Conservation (phyloP, 2,797 vertebrate species). For the Pteropus rufus region DNA sequence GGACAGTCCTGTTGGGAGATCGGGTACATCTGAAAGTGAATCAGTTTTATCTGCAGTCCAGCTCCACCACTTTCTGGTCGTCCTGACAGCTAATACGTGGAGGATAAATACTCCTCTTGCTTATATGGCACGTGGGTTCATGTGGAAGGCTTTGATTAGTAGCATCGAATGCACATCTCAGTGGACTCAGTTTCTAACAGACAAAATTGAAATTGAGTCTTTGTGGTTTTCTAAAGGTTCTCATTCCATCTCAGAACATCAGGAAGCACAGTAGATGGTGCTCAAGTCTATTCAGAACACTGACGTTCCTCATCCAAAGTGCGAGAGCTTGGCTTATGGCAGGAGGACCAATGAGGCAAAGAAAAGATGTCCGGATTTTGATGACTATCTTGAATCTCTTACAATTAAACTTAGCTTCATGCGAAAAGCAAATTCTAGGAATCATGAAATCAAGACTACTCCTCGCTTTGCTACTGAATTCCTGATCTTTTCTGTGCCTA, state of each 20-base stretch:
- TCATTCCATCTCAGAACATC: slow-evolving; percentile 47
- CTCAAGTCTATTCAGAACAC: not conserved
- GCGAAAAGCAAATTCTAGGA: not conserved
- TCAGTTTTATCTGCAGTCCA: not conserved
- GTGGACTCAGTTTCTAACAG: slow-evolving; percentile 14
- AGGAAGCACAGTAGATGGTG: not conserved
- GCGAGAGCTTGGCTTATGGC: not conserved
- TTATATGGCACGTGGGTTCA: not conserved
- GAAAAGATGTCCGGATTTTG: not conserved
- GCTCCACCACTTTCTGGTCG: slow-evolving; percentile 1
- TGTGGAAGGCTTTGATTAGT: slow-evolving; percentile 36
- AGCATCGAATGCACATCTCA: slow-evolving; percentile 12
- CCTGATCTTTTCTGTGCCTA: not conserved
- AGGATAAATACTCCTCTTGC: slow-evolving; percentile 44
- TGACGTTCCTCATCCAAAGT: not conserved
- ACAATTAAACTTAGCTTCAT: not conserved
- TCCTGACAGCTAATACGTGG: not conserved
- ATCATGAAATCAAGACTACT: not conserved
- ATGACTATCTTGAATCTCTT: not conserved
- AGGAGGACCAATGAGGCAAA: not conserved
- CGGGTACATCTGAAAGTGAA: not conserved
- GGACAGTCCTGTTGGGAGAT: slow-evolving; percentile 9
- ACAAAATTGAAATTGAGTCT: slow-evolving; percentile 57
- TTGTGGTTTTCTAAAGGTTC: slow-evolving; percentile 35
- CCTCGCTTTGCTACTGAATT: not conserved